A percentile compares a stretch with the other conserved stretches of the same genome.
phyloP scores from a whole-genome alignment of 2,113 vertebrate species.

The Antigone vipio region DNA sequence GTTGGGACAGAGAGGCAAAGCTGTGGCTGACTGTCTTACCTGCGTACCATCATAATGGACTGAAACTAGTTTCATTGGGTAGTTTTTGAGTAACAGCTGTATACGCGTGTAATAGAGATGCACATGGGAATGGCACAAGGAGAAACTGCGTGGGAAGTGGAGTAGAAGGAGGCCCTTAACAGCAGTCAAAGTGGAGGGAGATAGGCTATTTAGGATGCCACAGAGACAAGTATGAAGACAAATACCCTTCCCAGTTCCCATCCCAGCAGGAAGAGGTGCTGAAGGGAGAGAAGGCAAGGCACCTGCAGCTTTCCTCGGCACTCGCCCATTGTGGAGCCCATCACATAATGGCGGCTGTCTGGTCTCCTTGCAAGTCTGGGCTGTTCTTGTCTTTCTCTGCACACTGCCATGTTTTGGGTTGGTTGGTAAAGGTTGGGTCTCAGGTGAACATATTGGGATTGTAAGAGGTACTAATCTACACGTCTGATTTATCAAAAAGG shows the following conservation, averaged over 20 bases:
- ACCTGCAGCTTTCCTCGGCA: not conserved
- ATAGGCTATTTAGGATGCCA: not conserved
- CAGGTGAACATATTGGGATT: rapidly evolving
- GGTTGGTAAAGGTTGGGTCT: not conserved
- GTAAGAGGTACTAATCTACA: not conserved
- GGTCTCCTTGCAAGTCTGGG: not conserved
- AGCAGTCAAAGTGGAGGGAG: not conserved
- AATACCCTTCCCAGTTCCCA: not conserved
- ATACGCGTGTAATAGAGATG: rapidly evolving
- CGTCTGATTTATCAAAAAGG: not conserved
- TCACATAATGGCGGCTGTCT: rapidly evolving
- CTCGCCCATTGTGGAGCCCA: rapidly evolving
- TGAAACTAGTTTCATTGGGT: not conserved
- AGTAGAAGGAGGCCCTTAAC: not conserved
- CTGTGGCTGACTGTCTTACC: not conserved
- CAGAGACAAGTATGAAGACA: not conserved
- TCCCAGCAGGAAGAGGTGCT: not conserved
- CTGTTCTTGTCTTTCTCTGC: not conserved
- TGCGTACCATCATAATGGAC: rapidly evolving
- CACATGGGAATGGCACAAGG: not conserved
- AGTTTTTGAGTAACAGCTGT: not conserved
- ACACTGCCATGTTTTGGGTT: not conserved
- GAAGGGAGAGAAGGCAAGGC: not conserved
- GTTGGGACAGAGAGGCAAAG: not conserved
- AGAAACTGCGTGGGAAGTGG: not conserved